A percentile compares a stretch with the other conserved stretches of the same genome.
Conservation (phyloP, 2,888 invertebrate species). For the Andrena haemorrhoa region DNA sequence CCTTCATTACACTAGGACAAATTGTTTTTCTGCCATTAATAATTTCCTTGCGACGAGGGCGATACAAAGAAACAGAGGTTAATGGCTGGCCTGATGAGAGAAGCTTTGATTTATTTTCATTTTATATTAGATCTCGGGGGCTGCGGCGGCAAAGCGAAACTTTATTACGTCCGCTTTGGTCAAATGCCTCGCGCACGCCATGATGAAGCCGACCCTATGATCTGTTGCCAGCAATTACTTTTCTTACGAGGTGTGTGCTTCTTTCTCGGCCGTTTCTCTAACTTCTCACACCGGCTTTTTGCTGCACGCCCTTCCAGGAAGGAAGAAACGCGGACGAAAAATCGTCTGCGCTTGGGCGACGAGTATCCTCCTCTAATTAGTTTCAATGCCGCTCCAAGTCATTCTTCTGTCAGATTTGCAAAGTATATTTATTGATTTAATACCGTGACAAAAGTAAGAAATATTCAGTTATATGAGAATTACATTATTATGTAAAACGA, state of each 20-base stretch:
- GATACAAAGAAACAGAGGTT: constrained; percentile 50
- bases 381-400: not conserved
- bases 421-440: not conserved
- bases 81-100: constrained; percentile 48
- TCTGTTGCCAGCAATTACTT: constrained; percentile 69
- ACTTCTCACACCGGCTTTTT: constrained; percentile 39
- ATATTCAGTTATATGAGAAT: not conserved
- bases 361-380: not conserved
- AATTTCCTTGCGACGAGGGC: constrained; percentile 9
- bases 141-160: constrained; percentile 52
- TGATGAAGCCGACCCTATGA: constrained; percentile 63
- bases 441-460: not conserved
- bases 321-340: constrained; percentile 25
- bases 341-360: constrained; percentile 10
- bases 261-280: constrained; percentile 33
- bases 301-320: constrained; percentile 21
- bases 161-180: constrained; percentile 63
- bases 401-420: not conserved
- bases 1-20: constrained; percentile 10
- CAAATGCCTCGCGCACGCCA: constrained; percentile 57
- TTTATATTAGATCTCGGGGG: constrained; percentile 60
- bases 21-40: constrained; percentile 34
- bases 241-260: constrained; percentile 57
- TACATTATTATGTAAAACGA: no score
- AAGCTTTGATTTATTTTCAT: constrained; percentile 63